Evolutionary conservation across 1,140 invertebrate species (phyloP).

Genomic region (Calliopsis andreniformis): DNA sequence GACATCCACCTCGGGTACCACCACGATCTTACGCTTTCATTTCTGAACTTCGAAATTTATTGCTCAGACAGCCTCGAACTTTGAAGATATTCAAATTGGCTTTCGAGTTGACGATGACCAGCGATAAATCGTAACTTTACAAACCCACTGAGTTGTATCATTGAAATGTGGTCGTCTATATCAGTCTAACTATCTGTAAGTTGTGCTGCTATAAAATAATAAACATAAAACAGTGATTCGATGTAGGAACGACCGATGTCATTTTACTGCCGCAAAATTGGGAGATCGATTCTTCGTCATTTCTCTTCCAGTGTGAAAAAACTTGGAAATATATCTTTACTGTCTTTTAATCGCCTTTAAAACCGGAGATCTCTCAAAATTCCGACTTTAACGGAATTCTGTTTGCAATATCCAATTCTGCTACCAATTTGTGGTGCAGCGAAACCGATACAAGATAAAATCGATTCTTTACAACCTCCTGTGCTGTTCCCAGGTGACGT

Average conservation of each 20-base stretch:
- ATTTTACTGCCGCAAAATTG: neutral
- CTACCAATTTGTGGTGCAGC: no score
- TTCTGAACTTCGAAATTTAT: conserved; percentile 77
- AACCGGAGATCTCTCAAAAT: neutral
- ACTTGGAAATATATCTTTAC: conserved; percentile 6
- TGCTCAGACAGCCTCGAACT: conserved; percentile 69
- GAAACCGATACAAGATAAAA: no score
- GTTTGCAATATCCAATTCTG: no score
- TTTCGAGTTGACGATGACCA: conserved; percentile 77
- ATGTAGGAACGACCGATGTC: neutral
- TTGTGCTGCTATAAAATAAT: conserved; percentile 79
- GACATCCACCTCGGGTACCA: conserved; percentile 34
- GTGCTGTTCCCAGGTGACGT: no score
- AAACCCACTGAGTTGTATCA: conserved; percentile 72
- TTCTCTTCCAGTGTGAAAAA: neutral
- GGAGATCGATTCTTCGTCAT: neutral
- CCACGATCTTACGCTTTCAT: conserved; percentile 72
- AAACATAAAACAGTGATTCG: conserved; percentile 72
- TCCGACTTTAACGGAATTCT: no score
- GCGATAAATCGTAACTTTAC: conserved; percentile 79
- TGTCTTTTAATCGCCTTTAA: neutral
- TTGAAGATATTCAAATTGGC: conserved; percentile 75
- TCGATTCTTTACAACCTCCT: no score
- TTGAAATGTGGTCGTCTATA: conserved; percentile 77
- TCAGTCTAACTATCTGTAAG: conserved; percentile 74